Percentiles rank a stretch among this genome's conserved stretches.
Conservation (phyloP, 2,888 invertebrate species). For the Campopleginae sp. region DNA sequence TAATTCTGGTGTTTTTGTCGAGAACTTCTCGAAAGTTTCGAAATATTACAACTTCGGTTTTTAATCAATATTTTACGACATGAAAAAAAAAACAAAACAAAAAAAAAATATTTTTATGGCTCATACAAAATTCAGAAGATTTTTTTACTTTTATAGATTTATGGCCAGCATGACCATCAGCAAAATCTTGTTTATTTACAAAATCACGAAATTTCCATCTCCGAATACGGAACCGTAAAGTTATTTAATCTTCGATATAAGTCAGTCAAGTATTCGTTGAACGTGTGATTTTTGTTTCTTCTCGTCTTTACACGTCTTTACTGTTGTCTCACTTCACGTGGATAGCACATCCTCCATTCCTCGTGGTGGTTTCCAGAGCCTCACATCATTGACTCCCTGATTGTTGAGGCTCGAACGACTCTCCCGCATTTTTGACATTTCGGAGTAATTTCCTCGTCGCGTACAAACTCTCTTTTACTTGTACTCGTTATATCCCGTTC, state of each 20-base stretch:
- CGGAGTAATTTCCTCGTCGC: slow-evolving; percentile 16
- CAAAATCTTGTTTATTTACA: not conserved
- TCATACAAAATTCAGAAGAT: not conserved
- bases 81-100: not conserved
- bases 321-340: slow-evolving; percentile 59
- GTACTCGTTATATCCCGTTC: not conserved
- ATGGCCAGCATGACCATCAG: not conserved
- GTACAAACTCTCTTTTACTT: not conserved
- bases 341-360: slow-evolving; percentile 36
- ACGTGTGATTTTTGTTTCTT: slow-evolving; percentile 37
- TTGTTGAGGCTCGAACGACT: slow-evolving; percentile 51
- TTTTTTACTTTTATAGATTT: not conserved
- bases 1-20: not conserved
- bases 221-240: not conserved
- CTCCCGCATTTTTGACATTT: slow-evolving; percentile 61
- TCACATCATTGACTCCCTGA: slow-evolving; percentile 22
- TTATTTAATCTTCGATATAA: slow-evolving; percentile 52
- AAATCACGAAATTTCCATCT: not conserved
- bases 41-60: not conserved
- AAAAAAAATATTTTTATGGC: not conserved
- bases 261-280: slow-evolving; percentile 35
- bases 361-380: slow-evolving; percentile 11
- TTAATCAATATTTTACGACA: not conserved
- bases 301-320: slow-evolving; percentile 19
- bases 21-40: not conserved